Base-by-base conservation (phyloP, 1,140 invertebrate genomes). In the Drosophila ironensis region DNA sequence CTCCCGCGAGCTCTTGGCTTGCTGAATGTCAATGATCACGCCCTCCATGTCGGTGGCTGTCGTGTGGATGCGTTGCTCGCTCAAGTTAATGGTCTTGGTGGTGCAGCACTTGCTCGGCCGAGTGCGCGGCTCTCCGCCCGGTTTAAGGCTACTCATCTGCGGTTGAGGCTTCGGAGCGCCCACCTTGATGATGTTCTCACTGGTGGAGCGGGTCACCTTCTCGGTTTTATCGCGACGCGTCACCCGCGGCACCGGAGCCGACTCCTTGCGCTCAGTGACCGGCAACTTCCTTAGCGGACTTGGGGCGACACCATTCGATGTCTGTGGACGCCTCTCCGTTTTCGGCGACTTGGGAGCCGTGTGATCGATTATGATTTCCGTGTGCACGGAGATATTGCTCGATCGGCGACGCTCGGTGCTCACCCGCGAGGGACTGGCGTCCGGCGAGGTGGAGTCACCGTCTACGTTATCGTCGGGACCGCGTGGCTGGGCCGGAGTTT, bases 1-100 rank as follows among this genome's bases (percentile, higher is more conserved):
- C 86, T 95, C 94, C 28, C 94, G 82, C 0, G 94, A 94, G 42
- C 94, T 94, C 89, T 93, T 94, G 0, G 94, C 94, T 78, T 93
- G 92, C 81, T 94, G 92, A 51, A 92, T 91, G 57, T 94, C 93
- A 53, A 93, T 92, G 19, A 94, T 91, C 88, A 76, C 92, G 76
- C 91, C 88, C 52, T 90, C 75, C 73, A 89, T 61, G 47, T 73
- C 74, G 73, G 67, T 70, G 12, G 11, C 24, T n/a, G 11, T 33
- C 4, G 47, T 35, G 12, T 35, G 38, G 11, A 64, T 28, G 3
- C 87, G 52, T 22, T 75, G 82, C 75, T 82, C 90, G 73, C 73
- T 87, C 14, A 89, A 69, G 82, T 91, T 92, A 35, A 90, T 87
- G 2, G 78, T 87, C 68, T 90, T 92, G 9, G 80, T 88, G 16